Base-by-base conservation (phyloP, 2,888 invertebrate genomes). In the Pilophorus perplexus region DNA sequence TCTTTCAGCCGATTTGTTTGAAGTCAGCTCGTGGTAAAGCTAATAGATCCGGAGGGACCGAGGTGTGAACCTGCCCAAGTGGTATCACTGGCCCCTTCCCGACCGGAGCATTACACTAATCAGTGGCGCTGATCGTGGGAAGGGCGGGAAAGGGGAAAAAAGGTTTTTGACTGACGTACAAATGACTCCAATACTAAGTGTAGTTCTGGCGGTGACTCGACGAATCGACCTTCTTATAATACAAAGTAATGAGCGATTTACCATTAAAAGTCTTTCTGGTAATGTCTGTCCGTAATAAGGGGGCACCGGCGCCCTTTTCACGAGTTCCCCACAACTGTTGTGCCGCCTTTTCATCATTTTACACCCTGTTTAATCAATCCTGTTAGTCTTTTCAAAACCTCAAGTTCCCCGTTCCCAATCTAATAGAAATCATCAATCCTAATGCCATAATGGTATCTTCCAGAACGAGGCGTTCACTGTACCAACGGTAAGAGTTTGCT, bases 231-330 rank as follows among this genome's bases (percentile, higher is more conserved):
- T 38, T 42, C 59, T 20, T 59, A 59, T 59, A 59, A 59, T 59
- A 59, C 59, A 42, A 42, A 59, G 59, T 59, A 59, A 59, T 59
- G 59, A 59, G 59, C 59, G 59, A 59, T 59, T 59, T 59, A 59
- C 59, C 59, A 59, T 42, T 42, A 59, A 42, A 22, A 6, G 22
- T 28, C 14, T 38, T 55, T 37, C 22, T 38, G 27, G 42, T 40
- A 42, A 42, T 18, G 18, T 52, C 33, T 18, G 44, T 40, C 27
- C 27, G 59, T 59, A 25, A 52, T 52, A 52, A 52, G 52, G 52
- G 52, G 52, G 27, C 52, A n/a, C 14, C 46, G 25, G 25, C 22
- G 20, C 55, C 59, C 55, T 59, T 42, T 52, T 52, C 52, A 52
- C 52, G 40, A 22, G 42, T 42, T 59, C 27, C 42, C 59, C 42